Percentiles rank a stretch among this genome's conserved stretches.
phyloP scores from a whole-genome alignment of 2,113 vertebrate genomes.

The Ochotona princeps region DNA sequence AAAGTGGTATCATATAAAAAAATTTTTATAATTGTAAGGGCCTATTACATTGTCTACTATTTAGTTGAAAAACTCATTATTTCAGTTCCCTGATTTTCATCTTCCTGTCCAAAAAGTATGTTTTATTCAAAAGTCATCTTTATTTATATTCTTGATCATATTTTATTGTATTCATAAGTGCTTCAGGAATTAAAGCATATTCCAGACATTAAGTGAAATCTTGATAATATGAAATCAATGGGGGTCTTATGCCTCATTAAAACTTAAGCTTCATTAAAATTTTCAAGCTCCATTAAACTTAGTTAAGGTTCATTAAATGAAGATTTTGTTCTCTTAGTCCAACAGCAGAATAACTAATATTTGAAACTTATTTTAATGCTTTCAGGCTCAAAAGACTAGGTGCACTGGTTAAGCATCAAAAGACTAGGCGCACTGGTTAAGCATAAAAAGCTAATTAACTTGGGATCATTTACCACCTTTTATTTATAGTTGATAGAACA shows the following conservation, averaged over 20 bases:
- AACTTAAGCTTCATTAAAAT: conserved; percentile 67
- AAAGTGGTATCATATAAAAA: not conserved
- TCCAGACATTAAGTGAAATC: conserved; percentile 45
- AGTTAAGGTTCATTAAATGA: conserved; percentile 62
- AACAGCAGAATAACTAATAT: conserved; percentile 56
- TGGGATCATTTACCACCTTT: conserved; percentile 43
- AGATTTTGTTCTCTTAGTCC: conserved; percentile 43
- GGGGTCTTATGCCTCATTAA: conserved; percentile 37
- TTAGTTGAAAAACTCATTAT: not conserved
- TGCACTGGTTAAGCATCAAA: conserved; percentile 57
- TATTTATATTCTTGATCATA: not conserved
- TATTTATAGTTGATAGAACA: conserved; percentile 47
- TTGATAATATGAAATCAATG: conserved; percentile 17
- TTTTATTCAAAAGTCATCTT: not conserved
- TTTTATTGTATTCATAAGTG: conserved; percentile 42
- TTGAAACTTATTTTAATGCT: conserved; percentile 44
- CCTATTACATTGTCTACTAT: not conserved
- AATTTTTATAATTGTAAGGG: not conserved
- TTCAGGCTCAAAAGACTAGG: conserved; percentile 55
- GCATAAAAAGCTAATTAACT: conserved; percentile 59
- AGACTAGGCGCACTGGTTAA: conserved; percentile 60
- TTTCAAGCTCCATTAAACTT: conserved; percentile 61
- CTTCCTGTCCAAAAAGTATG: not conserved
- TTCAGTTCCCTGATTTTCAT: not conserved
- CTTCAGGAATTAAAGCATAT: conserved; percentile 21